A percentile compares a stretch with the other conserved stretches of the same genome.
phyloP scores from a whole-genome alignment of 2,113 vertebrate genomes.

The Thomomys bottae region DNA sequence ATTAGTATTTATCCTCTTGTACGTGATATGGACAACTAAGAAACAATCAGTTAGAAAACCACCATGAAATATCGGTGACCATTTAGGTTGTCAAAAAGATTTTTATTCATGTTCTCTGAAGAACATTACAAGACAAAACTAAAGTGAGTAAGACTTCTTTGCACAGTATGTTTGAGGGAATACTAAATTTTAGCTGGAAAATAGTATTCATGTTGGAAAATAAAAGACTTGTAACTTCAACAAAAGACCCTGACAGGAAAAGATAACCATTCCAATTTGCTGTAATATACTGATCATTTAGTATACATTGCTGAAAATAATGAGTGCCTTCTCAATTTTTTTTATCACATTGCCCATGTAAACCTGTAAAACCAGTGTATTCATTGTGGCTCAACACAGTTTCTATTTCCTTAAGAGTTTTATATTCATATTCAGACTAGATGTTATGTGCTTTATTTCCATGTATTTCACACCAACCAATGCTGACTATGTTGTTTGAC shows the following conservation, averaged over 20 bases:
- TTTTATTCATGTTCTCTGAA: background rate
- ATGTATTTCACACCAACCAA: slow-evolving; percentile 1
- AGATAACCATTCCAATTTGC: background rate
- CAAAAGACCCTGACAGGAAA: background rate
- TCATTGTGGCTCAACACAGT: background rate
- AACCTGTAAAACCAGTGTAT: no score
- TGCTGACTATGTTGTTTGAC: background rate
- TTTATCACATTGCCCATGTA: background rate
- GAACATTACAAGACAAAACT: background rate
- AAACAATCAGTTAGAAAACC: background rate
- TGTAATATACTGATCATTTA: background rate
- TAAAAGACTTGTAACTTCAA: background rate
- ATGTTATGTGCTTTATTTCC: background rate
- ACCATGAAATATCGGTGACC: background rate
- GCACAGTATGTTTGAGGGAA: background rate
- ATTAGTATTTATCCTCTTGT: background rate
- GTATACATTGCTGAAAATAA: background rate
- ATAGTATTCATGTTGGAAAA: background rate
- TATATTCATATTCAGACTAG: background rate
- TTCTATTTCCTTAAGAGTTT: background rate
- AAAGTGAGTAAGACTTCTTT: no score
- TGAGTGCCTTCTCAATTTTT: background rate
- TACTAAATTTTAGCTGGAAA: background rate
- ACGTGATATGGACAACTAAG: background rate
- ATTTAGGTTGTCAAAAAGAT: background rate